A percentile compares a stretch with the other conserved stretches of the same genome.
Evolutionary conservation across 2,888 invertebrate genomes (phyloP).

Genomic region (Rhopalosiphum nymphaeae): DNA sequence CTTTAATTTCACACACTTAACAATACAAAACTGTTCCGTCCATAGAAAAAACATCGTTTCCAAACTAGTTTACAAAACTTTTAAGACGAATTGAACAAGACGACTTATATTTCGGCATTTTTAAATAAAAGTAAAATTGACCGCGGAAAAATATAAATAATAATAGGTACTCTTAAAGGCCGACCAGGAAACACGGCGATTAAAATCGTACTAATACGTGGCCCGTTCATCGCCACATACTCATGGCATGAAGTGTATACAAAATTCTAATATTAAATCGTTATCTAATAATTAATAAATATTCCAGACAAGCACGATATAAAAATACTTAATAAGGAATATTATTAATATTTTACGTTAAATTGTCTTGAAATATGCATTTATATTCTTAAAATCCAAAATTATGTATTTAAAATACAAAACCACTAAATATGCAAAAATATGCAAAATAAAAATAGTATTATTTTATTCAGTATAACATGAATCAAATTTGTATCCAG

Average conservation of each 20-base stretch:
- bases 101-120: conserved; percentile 32
- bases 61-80: conserved; percentile 6
- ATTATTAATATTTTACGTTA: not conserved
- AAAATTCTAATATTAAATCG: no score
- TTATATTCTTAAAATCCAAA: conserved; percentile 29
- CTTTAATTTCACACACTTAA: conserved; percentile 21
- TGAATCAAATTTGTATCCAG: no score
- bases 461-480: conserved; percentile 29
- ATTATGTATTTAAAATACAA: conserved; percentile 34
- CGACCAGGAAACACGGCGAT: conserved; percentile 28
- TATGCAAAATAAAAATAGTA: conserved; percentile 27
- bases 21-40: not conserved
- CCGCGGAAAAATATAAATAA: conserved; percentile 19
- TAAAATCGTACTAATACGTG: conserved; percentile 33
- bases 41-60: conserved; percentile 29
- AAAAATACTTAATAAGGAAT: conserved; percentile 10
- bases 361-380: not conserved
- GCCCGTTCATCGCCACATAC: not conserved
- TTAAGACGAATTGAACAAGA: conserved; percentile 23
- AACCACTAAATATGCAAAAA: conserved; percentile 33
- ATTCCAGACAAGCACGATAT: conserved; percentile 8
- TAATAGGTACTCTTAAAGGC: not conserved
- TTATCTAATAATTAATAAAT: conserved; percentile 39
- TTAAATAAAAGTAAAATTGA: conserved; percentile 10
- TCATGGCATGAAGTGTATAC: conserved; percentile 11